These are phyloP conservation scores for Garra rufa DNA, from an alignment of 2,113 vertebrate species.

Conservation along the genomic window DNA sequence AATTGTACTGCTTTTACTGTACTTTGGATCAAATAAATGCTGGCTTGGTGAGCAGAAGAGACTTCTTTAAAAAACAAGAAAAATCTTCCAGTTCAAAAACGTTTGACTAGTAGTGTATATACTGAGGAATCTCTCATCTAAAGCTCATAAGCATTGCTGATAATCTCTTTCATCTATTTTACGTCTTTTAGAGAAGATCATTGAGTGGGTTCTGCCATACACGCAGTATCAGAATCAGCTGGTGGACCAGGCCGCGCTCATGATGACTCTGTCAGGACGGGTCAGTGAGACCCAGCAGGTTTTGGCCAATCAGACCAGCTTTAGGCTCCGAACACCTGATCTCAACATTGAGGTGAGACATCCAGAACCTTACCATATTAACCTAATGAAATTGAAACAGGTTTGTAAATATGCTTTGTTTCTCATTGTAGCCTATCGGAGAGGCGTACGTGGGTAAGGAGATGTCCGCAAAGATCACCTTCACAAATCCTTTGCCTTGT, in stretches of 20 bases:
- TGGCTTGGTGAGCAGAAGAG: too few species aligned
- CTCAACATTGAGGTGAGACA: constrained; percentile 71
- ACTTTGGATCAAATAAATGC: too few species aligned
- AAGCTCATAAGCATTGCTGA: not conserved
- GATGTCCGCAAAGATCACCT: constrained; percentile 84
- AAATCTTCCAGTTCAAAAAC: too few species aligned
- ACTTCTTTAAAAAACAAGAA: too few species aligned
- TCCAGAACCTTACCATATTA: too few species aligned
- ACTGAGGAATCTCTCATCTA: not conserved
- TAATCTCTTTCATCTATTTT: not conserved
- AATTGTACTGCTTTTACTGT: too few species aligned
- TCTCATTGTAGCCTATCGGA: constrained; percentile 76
- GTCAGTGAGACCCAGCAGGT: constrained; percentile 84
- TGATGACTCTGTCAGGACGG: constrained; percentile 82
- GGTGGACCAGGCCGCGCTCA: constrained; percentile 85
- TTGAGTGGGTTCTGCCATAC: constrained; percentile 82
- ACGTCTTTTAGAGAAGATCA: constrained; percentile 74
- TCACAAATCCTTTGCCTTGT: constrained; percentile 85
- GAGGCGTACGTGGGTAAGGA: constrained; percentile 83
- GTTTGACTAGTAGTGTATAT: too few species aligned
- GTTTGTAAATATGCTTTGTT: not conserved
- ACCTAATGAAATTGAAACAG: not conserved
- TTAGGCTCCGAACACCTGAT: constrained; percentile 84
- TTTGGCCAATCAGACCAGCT: constrained; percentile 86
- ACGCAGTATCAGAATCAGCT: constrained; percentile 82